Conservation (phyloP, 2,797 vertebrate species). For the Coracias cyanogaster region DNA sequence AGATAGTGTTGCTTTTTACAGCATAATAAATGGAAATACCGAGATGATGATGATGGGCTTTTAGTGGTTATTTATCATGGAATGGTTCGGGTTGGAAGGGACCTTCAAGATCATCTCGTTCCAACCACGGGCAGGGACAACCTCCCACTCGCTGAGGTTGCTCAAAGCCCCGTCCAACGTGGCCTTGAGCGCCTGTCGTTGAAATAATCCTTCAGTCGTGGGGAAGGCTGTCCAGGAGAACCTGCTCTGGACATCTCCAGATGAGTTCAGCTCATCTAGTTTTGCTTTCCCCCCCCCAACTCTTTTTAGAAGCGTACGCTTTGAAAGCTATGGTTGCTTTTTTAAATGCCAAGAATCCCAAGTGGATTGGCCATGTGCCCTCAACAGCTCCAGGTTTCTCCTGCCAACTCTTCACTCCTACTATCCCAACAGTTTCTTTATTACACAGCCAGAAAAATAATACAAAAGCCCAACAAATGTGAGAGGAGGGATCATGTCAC, state of each 20-base stretch:
- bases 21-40: conserved; percentile 81
- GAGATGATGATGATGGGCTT: neutral
- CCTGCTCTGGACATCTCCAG: neutral
- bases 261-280: neutral
- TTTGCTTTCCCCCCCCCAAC: too few species aligned
- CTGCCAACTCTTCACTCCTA: neutral
- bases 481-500: neutral
- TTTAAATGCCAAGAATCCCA: neutral
- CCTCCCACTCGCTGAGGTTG: too few species aligned
- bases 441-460: neutral
- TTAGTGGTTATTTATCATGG: neutral
- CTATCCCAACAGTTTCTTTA: neutral
- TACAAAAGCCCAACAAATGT: neutral
- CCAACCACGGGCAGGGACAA: too few species aligned
- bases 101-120: too few species aligned
- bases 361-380: neutral
- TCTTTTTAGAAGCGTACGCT: neutral
- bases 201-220: neutral
- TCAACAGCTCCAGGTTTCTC: neutral
- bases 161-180: too few species aligned
- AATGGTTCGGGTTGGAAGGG: too few species aligned
- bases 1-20: conserved; percentile 82
- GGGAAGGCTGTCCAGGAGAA: neutral
- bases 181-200: neutral
- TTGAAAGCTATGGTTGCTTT: neutral